Evolutionary conservation across 2,888 invertebrate species (phyloP).

Genomic region (Cryptocephalus moraei): DNA sequence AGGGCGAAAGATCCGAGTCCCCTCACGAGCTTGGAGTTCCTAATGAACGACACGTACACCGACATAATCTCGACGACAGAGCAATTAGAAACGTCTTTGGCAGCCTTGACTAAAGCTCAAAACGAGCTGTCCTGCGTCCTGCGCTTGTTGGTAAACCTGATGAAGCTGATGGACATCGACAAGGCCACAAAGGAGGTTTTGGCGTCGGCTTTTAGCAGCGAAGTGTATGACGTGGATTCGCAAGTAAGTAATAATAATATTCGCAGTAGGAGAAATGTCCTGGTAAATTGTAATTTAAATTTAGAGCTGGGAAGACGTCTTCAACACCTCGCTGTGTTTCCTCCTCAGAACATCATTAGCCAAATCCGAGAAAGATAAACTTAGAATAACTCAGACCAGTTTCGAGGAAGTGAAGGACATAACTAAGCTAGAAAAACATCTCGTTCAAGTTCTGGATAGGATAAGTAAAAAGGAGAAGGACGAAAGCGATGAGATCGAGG

Average conservation of each 20-base stretch:
- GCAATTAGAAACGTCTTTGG: conserved; percentile 37
- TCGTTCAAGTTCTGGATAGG: conserved; percentile 33
- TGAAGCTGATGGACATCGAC: conserved; percentile 27
- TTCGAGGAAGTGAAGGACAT: conserved; percentile 34
- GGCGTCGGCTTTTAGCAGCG: background rate
- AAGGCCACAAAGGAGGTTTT: conserved; percentile 16
- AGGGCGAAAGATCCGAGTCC: conserved; percentile 70
- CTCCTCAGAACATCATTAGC: conserved; percentile 52
- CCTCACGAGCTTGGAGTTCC: conserved; percentile 57
- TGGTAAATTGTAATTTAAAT: conserved; percentile 11
- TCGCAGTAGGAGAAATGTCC: background rate
- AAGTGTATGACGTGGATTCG: conserved; percentile 6
- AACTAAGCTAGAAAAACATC: conserved; percentile 32
- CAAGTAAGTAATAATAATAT: conserved; percentile 4
- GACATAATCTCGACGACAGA: conserved; percentile 45
- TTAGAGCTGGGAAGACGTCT: conserved; percentile 73
- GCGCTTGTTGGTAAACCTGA: conserved; percentile 24
- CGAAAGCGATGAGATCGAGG: conserved; percentile 2
- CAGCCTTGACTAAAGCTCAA: conserved; percentile 22
- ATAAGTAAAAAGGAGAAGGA: background rate
- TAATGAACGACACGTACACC: conserved; percentile 60
- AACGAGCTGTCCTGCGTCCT: conserved; percentile 28
- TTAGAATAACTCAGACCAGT: conserved; percentile 44
- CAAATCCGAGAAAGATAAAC: conserved; percentile 54
- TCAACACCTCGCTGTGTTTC: conserved; percentile 55